Conservation (phyloP, 2,113 vertebrate genomes). For the Campylomormyrus numenius region DNA sequence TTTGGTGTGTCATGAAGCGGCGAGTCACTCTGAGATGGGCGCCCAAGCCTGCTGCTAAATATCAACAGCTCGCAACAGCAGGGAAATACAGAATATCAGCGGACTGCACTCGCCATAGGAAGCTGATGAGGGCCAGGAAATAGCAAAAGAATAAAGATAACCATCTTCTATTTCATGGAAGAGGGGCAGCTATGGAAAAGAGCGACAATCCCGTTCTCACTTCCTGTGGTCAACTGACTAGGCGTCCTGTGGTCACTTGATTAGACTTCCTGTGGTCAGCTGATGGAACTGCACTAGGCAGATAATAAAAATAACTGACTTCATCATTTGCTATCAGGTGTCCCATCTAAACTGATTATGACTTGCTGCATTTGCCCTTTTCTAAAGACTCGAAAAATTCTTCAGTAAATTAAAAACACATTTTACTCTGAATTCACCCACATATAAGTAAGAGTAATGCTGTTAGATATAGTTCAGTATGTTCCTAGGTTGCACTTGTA, state of each 20-base stretch:
- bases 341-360: not conserved
- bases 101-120: conserved; percentile 18
- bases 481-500: not conserved
- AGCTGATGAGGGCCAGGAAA: conserved; percentile 38
- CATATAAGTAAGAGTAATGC: not conserved
- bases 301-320: not conserved
- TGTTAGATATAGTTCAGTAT: not conserved
- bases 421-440: not conserved
- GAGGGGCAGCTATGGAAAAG: not conserved
- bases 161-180: not conserved
- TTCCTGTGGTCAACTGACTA: not conserved
- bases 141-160: conserved; percentile 3
- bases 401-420: not conserved
- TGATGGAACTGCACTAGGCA: not conserved
- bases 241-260: not conserved
- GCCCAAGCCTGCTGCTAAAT: conserved; percentile 44
- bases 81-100: conserved; percentile 34
- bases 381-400: not conserved
- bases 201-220: not conserved
- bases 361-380: not conserved
- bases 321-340: not conserved
- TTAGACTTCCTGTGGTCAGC: not conserved
- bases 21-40: not conserved
- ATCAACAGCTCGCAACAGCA: conserved; percentile 40
- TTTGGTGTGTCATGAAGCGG: conserved; percentile 1